Base-by-base conservation (phyloP, 1,140 invertebrate genomes). In the silkworm (Bombyx mori) region DNA sequence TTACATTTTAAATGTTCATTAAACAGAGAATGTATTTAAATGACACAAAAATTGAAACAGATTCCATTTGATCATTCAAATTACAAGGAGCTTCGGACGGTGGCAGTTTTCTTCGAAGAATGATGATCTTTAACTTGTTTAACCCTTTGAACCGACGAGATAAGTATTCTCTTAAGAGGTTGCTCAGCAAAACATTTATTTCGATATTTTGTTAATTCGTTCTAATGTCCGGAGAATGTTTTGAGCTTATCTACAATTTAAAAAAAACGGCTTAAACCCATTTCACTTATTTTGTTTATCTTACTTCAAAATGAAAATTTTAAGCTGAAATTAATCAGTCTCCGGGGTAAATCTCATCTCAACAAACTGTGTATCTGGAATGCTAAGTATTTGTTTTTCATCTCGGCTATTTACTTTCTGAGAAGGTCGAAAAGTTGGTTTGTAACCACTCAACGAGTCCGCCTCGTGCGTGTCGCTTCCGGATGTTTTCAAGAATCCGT, bases 401-500 rank as follows among this genome's bases (percentile, higher is more conserved):
- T 46, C 45, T 5, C 26, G 1, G 26, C 26, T 35, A 35, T 35
- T 52, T 52, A 35, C 10, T 52, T 52, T 10, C 26, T 7, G 0
- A 43, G 4, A 8, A 53, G 43, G 42, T 53, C 52, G 9, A 35
- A 35, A 35, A 35, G 26, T 35, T 35, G 26, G 26, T 35, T 35
- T 35, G 26, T 35, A 35, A 35, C 26, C 26, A 53, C 56, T 48
- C 43, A 54, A 45, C 63, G 61, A 35, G 26, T 2, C 26, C 26
- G 26, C 26, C 26, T 35, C 26, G 26, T 35, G 26, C 26, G 43
- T 49, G 26, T 57, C 51, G 7, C 44, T 49, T 18, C 58, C 64
- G 68, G 68, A 72, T 70, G 70, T 69, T 71, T 71, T 67, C 54
- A 43, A 12, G 53, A 55, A 53, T 52, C 52, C 65, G 56, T 26